phyloP scores from a whole-genome alignment of 2,888 invertebrate genomes.

The Apotomis capreana region DNA sequence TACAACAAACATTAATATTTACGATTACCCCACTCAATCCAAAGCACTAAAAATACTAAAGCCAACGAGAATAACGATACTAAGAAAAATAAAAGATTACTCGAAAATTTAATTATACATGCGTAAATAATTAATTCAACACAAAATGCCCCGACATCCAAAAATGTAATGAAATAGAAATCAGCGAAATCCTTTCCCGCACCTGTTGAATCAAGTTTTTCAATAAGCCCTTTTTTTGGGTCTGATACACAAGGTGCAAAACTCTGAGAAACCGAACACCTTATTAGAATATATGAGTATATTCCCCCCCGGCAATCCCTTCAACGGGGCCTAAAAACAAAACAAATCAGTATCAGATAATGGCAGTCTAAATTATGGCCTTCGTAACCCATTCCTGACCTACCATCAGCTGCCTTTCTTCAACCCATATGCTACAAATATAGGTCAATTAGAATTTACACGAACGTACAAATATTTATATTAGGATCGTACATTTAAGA shows the following conservation, averaged over 20 bases:
- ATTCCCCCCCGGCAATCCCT: slow-evolving; percentile 62
- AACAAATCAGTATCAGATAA: slow-evolving; percentile 73
- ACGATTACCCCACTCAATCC: slow-evolving; percentile 25
- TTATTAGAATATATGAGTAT: slow-evolving; percentile 73
- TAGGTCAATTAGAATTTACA: slow-evolving; percentile 67
- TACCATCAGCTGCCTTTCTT: slow-evolving; percentile 73
- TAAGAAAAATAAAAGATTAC: slow-evolving; percentile 16
- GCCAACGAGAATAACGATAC: slow-evolving; percentile 17
- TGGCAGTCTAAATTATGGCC: slow-evolving; percentile 70
- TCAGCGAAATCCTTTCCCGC: slow-evolving; percentile 53
- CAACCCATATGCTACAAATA: slow-evolving; percentile 75
- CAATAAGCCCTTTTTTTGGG: slow-evolving; percentile 63
- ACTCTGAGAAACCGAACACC: slow-evolving; percentile 66
- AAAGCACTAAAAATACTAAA: slow-evolving; percentile 25
- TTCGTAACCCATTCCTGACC: slow-evolving; percentile 71
- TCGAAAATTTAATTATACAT: slow-evolving; percentile 18
- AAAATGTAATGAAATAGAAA: slow-evolving; percentile 49
- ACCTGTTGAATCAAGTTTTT: slow-evolving; percentile 68
- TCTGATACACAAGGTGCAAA: slow-evolving; percentile 80
- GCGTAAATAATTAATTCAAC: slow-evolving; percentile 15
- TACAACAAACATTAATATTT: slow-evolving; percentile 28
- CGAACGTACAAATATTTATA: slow-evolving; percentile 46
- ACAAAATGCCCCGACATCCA: slow-evolving; percentile 12
- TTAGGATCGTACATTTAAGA: slow-evolving; percentile 45
- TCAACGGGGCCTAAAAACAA: slow-evolving; percentile 63